A percentile compares a stretch with the other conserved stretches of the same genome.
phyloP scores from a whole-genome alignment of 2,797 vertebrate species.

The Myotis vivesi region DNA sequence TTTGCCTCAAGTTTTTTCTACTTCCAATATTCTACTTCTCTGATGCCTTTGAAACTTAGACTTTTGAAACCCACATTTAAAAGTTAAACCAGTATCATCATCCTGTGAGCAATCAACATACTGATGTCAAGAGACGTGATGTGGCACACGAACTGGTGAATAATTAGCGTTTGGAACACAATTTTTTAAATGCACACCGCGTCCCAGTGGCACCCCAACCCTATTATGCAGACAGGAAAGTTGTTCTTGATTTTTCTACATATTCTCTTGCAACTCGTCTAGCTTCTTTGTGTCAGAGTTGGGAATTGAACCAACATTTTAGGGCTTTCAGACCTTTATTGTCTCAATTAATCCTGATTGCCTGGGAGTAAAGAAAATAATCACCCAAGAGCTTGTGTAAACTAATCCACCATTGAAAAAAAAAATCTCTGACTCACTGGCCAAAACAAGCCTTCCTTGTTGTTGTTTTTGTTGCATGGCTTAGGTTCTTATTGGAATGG shows the following conservation, averaged over 20 bases:
- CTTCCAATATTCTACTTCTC: not conserved
- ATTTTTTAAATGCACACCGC: not conserved
- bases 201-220: not conserved
- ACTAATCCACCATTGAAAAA: not conserved
- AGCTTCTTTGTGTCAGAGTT: conserved; percentile 49
- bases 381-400: conserved; percentile 33
- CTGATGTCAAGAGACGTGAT: not conserved
- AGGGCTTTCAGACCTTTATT: conserved; percentile 57
- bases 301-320: conserved; percentile 63
- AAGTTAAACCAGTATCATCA: not conserved
- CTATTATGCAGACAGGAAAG: conserved; percentile 49
- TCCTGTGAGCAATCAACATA: not conserved
- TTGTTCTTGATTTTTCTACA: conserved; percentile 48
- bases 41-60: not conserved
- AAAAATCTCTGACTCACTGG: not conserved
- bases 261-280: conserved; percentile 36
- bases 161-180: conserved; percentile 36
- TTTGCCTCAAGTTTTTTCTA: not conserved
- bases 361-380: conserved; percentile 61
- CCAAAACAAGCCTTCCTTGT: not conserved
- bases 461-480: not conserved
- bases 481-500: not conserved
- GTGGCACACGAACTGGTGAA: not conserved
- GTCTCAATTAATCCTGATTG: conserved; percentile 58
- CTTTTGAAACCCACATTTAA: conserved; percentile 36